A percentile compares a stretch with the other conserved stretches of the same genome.
phyloP scores from a whole-genome alignment of 2,797 vertebrate species.

The Rhodeus uyekii region DNA sequence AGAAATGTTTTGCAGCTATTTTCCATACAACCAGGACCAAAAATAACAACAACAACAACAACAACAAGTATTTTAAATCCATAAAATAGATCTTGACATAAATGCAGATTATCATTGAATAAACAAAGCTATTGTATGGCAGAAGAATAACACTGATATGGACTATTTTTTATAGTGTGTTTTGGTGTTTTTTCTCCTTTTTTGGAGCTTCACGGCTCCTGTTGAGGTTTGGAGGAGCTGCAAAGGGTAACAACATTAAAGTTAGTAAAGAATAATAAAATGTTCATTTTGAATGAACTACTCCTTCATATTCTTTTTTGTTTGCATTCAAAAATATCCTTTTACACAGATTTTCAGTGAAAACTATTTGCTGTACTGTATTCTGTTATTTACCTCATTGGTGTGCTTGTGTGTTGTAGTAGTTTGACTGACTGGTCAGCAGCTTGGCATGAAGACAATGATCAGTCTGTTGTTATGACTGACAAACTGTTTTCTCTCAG shows the following conservation, averaged over 20 bases:
- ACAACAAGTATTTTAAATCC: no score
- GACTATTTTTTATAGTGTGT: background rate
- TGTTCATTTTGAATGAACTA: background rate
- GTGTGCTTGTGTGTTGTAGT: slow-evolving; percentile 6
- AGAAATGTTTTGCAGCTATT: no score
- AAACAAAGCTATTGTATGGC: no score
- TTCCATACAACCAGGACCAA: no score
- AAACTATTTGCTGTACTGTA: background rate
- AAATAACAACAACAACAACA: no score
- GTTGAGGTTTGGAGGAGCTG: background rate
- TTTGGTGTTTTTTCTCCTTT: background rate
- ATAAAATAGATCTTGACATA: no score
- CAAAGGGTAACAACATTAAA: background rate
- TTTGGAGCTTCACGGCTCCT: background rate
- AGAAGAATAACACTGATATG: background rate
- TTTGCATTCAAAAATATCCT: background rate
- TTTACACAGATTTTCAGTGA: background rate
- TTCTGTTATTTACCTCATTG: background rate
- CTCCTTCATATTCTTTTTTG: background rate
- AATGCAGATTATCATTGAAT: no score
- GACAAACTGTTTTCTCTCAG: slow-evolving; percentile 16
- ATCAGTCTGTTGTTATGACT: slow-evolving; percentile 29
- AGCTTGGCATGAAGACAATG: slow-evolving; percentile 42
- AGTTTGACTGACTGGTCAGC: slow-evolving; percentile 15
- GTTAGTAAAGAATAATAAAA: background rate